Evolutionary conservation across 37 sponge, comb jelly and placozoan genomes (phyloP).

Genomic region (Haliclona indistincta): DNA sequence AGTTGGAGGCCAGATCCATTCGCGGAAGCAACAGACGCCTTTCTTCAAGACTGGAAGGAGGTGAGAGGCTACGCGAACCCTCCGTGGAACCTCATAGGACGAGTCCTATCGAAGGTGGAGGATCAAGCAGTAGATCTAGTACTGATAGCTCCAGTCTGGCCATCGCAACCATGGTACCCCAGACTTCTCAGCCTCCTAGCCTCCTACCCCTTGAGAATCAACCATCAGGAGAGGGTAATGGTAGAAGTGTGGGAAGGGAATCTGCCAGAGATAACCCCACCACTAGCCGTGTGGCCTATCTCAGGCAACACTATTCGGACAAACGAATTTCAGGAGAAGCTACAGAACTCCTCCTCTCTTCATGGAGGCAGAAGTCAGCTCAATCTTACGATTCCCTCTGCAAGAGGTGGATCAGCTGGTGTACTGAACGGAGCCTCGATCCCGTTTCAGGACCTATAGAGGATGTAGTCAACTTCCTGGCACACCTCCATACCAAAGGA

Average conservation of each 20-base stretch:
- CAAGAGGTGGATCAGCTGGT: slow-evolving; percentile 36
- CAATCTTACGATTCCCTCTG: slow-evolving; percentile 23
- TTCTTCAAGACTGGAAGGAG: slow-evolving; percentile 26
- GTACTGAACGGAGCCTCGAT: slow-evolving; percentile 17
- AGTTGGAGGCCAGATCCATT: slow-evolving; percentile 51
- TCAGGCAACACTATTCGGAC: neutral
- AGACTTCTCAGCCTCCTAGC: no score
- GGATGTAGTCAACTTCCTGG: slow-evolving; percentile 52
- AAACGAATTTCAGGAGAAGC: neutral
- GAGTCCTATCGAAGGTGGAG: slow-evolving; percentile 19
- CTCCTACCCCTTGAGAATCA: no score
- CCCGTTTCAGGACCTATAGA: slow-evolving; percentile 47
- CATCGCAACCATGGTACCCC: no score
- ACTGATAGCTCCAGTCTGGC: neutral
- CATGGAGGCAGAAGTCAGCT: slow-evolving; percentile 16
- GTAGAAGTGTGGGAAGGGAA: no score
- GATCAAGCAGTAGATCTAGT: neutral
- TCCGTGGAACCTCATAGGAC: slow-evolving; percentile 43
- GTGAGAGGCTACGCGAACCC: slow-evolving; percentile 32
- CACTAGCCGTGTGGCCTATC: neutral
- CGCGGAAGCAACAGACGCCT: slow-evolving; percentile 44
- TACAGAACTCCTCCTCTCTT: slow-evolving; percentile 19
- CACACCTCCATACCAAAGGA: slow-evolving; percentile 31
- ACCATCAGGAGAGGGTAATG: no score
- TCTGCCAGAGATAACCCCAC: neutral